phyloP scores from a whole-genome alignment of 1,140 invertebrate genomes.

The Nebria ingens region DNA sequence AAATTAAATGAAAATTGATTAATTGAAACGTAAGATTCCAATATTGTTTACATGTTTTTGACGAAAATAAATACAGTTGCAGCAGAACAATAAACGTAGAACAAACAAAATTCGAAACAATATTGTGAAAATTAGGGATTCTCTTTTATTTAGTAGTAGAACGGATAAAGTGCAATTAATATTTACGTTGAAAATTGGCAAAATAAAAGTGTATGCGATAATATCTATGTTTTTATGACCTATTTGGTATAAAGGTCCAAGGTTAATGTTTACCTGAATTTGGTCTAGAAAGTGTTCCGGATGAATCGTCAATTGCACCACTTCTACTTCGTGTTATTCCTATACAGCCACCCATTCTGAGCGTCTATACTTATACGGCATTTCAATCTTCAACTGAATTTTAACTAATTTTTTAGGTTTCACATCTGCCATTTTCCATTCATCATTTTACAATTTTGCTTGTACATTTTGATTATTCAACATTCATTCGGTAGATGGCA shows the following conservation, averaged over 20 bases:
- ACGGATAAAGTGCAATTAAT: too few relatives aligned
- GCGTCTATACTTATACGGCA: slow-evolving; percentile 36
- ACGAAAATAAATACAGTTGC: too few relatives aligned
- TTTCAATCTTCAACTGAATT: slow-evolving; percentile 36
- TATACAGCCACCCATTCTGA: slow-evolving; percentile 74
- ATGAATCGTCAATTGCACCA: slow-evolving; percentile 63
- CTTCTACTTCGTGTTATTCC: slow-evolving; percentile 67
- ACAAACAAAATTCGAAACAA: too few relatives aligned
- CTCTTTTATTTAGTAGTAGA: too few relatives aligned
- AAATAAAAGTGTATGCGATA: too few relatives aligned
- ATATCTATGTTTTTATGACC: slow-evolving; percentile 4
- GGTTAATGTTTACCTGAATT: slow-evolving; percentile 49
- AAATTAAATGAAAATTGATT: too few relatives aligned
- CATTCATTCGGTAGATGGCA: slow-evolving; percentile 1
- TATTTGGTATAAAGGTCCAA: slow-evolving; percentile 14
- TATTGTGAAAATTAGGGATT: too few relatives aligned
- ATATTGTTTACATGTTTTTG: too few relatives aligned
- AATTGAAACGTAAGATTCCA: too few relatives aligned
- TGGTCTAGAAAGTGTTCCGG: slow-evolving; percentile 62
- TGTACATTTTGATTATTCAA: slow-evolving; percentile 1
- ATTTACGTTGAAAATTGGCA: too few relatives aligned
- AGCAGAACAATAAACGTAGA: too few relatives aligned
- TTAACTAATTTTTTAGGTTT: not conserved
- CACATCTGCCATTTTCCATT: slow-evolving; percentile 6
- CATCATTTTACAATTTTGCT: slow-evolving; percentile 5